Percentiles rank a stretch among this genome's conserved stretches.
phyloP scores from a whole-genome alignment of 2,797 vertebrate species.

The Siniperca obscura region DNA sequence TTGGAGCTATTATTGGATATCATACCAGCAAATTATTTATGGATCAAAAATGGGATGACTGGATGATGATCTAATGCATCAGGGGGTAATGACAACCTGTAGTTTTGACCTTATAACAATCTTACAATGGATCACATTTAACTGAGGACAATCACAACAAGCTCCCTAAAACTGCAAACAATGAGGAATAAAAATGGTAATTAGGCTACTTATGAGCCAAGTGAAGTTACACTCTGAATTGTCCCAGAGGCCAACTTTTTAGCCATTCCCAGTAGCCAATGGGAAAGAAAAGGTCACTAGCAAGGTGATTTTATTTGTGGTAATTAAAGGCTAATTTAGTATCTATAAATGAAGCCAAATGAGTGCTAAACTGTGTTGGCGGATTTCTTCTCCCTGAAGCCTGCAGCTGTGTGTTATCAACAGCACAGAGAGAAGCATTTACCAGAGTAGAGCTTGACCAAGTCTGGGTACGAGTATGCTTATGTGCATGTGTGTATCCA shows the following conservation, averaged over 20 bases:
- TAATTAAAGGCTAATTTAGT: constrained; percentile 71
- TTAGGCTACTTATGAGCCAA: constrained; percentile 48
- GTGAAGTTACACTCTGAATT: constrained; percentile 39
- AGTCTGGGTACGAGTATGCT: neutral
- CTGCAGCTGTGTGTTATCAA: constrained; percentile 53
- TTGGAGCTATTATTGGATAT: constrained; percentile 52
- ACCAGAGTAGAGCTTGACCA: constrained; percentile 14
- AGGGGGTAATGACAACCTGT: neutral
- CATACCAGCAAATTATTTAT: constrained; percentile 58
- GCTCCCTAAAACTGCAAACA: constrained; percentile 47
- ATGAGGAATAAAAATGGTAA: constrained; percentile 52
- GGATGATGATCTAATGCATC: constrained; percentile 43
- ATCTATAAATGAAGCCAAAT: constrained; percentile 55
- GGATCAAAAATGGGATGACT: constrained; percentile 56
- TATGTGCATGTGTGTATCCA: neutral
- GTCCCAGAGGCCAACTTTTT: constrained; percentile 54
- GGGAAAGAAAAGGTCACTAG: constrained; percentile 27
- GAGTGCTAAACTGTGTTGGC: constrained; percentile 47
- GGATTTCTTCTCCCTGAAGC: constrained; percentile 49
- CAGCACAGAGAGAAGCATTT: constrained; percentile 35
- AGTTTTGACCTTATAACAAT: constrained; percentile 55
- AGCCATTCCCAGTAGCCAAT: constrained; percentile 44
- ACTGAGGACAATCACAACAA: constrained; percentile 41
- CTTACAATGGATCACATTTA: constrained; percentile 39
- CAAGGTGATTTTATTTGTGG: constrained; percentile 64